Evolutionary conservation across 2,888 invertebrate genomes (phyloP).

Genomic region (Scaptomyza cyrtandrae): DNA sequence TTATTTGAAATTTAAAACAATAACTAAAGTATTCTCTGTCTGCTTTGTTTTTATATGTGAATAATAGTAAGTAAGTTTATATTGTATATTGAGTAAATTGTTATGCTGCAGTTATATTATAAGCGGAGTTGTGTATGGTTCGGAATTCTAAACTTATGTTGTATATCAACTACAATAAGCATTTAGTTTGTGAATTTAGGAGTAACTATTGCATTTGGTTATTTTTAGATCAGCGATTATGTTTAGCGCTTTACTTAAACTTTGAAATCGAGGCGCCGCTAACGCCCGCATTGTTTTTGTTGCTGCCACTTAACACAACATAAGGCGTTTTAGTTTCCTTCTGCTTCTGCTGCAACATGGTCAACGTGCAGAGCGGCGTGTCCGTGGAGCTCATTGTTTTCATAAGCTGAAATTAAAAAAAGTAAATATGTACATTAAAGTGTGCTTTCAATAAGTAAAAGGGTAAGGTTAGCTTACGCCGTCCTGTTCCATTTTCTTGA

Average conservation of each 20-base stretch:
- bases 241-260: slow-evolving; percentile 74
- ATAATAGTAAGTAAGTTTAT: neutral
- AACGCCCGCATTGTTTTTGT: slow-evolving; percentile 86
- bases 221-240: slow-evolving; percentile 35
- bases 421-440: neutral
- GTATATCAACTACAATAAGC: slow-evolving; percentile 44
- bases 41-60: neutral
- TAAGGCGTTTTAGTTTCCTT: slow-evolving; percentile 96
- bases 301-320: slow-evolving; percentile 95
- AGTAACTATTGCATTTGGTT: slow-evolving; percentile 77
- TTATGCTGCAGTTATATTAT: slow-evolving; percentile 18
- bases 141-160: slow-evolving; percentile 45
- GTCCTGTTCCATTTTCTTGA: slow-evolving; percentile 97
- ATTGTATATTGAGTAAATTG: slow-evolving; percentile 8
- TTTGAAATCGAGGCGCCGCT: slow-evolving; percentile 82
- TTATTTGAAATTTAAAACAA: neutral
- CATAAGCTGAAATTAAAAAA: slow-evolving; percentile 88
- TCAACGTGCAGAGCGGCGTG: slow-evolving; percentile 97
- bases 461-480: slow-evolving; percentile 86
- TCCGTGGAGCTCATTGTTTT: slow-evolving; percentile 99
- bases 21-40: neutral
- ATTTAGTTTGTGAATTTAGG: slow-evolving; percentile 58
- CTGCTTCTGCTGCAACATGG: slow-evolving; percentile 97
- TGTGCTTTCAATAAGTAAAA: neutral
- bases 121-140: slow-evolving; percentile 12